Evolutionary conservation across 2,888 invertebrate genomes (phyloP).

Genomic region (Phaedon cochleariae): DNA sequence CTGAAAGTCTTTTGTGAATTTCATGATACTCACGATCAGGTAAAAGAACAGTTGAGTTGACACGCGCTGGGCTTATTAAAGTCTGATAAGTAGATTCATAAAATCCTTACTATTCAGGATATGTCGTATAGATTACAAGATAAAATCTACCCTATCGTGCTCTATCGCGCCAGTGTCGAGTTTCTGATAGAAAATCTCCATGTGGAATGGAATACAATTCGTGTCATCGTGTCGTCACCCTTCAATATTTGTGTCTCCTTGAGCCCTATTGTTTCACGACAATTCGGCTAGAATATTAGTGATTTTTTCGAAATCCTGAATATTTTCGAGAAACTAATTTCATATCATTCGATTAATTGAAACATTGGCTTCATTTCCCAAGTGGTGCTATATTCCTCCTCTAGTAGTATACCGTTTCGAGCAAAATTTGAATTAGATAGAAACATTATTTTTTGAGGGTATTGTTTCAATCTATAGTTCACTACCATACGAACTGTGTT

Average conservation of each 20-base stretch:
- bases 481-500: too few species aligned
- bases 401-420: too few species aligned
- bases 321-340: too few species aligned
- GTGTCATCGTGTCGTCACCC: not conserved
- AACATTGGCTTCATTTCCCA: too few species aligned
- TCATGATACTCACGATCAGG: not conserved
- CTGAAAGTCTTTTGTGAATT: not conserved
- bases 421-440: too few species aligned
- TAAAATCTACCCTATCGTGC: constrained; percentile 34
- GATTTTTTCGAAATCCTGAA: too few species aligned
- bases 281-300: too few species aligned
- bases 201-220: not conserved
- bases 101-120: constrained; percentile 38
- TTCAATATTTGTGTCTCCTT: not conserved
- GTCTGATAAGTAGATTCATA: constrained; percentile 37
- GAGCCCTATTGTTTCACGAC: constrained; percentile 1
- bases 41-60: constrained; percentile 31
- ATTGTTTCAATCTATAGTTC: too few species aligned
- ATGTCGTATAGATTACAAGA: constrained; percentile 38
- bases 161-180: constrained; percentile 22
- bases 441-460: too few species aligned
- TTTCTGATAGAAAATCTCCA: constrained; percentile 6
- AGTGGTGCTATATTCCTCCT: too few species aligned
- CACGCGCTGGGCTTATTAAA: constrained; percentile 42
- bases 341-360: too few species aligned